phyloP scores from a whole-genome alignment of 2,113 vertebrate genomes.

The Hemiprocne comata region DNA sequence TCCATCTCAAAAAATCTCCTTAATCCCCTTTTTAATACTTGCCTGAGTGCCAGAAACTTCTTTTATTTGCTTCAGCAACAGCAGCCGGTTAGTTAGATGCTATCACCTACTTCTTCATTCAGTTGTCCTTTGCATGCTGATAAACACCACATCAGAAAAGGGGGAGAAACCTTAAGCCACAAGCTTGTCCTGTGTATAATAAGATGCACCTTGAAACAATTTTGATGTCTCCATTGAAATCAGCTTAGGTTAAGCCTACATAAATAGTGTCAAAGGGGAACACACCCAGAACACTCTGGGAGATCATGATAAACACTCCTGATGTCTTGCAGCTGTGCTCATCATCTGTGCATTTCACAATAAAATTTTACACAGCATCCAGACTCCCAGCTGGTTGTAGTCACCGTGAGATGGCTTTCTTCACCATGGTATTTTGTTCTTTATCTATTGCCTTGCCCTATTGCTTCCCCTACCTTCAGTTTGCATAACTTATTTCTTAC shows the following conservation, averaged over 20 bases:
- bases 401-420: slow-evolving; percentile 70
- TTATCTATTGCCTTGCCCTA: background rate
- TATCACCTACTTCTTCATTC: slow-evolving; percentile 62
- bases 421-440: slow-evolving; percentile 13
- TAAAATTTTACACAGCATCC: slow-evolving; percentile 87
- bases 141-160: slow-evolving; percentile 22
- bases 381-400: slow-evolving; percentile 85
- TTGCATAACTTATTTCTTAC: background rate
- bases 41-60: background rate
- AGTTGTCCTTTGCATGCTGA: slow-evolving; percentile 48
- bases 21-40: slow-evolving; percentile 52
- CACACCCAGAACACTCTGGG: slow-evolving; percentile 66
- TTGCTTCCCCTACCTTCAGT: background rate
- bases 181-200: background rate
- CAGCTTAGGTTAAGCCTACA: slow-evolving; percentile 63
- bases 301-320: slow-evolving; percentile 73
- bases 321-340: slow-evolving; percentile 85
- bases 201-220: slow-evolving; percentile 68
- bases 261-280: slow-evolving; percentile 71
- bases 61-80: slow-evolving; percentile 42
- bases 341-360: slow-evolving; percentile 86
- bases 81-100: slow-evolving; percentile 33
- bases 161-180: slow-evolving; percentile 45
- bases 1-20: slow-evolving; percentile 26
- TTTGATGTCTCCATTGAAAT: slow-evolving; percentile 72